Conservation (phyloP, 1,140 invertebrate genomes). For the Reticulitermes speratus region DNA sequence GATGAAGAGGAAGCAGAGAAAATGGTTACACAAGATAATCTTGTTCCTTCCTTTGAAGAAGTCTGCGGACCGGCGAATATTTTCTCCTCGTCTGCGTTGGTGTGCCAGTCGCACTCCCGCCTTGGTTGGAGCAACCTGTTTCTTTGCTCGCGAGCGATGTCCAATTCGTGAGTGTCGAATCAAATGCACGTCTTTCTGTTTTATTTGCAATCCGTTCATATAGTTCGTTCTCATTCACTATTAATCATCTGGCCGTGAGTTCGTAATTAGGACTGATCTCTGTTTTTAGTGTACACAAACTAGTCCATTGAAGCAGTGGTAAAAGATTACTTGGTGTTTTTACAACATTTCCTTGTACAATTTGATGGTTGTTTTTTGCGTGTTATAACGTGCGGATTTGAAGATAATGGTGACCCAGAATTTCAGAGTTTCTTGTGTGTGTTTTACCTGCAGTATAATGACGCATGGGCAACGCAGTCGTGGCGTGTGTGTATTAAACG, state of each 20-base stretch:
- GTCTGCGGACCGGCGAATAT: not conserved
- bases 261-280: too few relatives aligned
- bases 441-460: not conserved
- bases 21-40: not conserved
- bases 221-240: too few relatives aligned
- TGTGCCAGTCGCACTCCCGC: not conserved
- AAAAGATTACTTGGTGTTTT: not conserved
- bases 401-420: not conserved
- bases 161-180: not conserved
- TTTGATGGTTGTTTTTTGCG: not conserved
- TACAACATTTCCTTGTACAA: not conserved
- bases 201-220: not conserved
- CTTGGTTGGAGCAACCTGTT: not conserved
- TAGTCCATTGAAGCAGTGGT: not conserved
- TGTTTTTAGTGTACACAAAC: not conserved
- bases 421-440: not conserved
- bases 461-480: not conserved
- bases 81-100: not conserved
- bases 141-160: not conserved
- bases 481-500: not conserved
- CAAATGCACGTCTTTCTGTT: not conserved
- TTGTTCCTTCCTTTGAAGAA: constrained; percentile 6
- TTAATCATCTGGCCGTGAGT: too few relatives aligned
- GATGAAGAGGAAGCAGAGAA: not conserved
- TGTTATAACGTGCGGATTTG: not conserved